Evolutionary conservation across 2,888 invertebrate species (phyloP).

Genomic region (Heteromyza rotundicornis): DNA sequence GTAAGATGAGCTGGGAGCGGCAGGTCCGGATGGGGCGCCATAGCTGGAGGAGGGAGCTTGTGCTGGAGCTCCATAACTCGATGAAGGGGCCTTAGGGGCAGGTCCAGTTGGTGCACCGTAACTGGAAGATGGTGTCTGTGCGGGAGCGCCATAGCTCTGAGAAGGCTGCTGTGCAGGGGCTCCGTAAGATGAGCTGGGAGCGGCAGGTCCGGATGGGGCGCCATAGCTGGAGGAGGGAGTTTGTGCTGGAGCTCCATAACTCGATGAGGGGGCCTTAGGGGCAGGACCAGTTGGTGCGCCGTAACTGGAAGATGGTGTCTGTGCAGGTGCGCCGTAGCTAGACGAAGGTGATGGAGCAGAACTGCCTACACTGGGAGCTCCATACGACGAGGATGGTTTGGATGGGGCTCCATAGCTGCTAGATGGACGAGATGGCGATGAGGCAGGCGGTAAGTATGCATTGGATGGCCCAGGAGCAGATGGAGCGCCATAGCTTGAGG

Average conservation of each 20-base stretch:
- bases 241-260: constrained; percentile 30
- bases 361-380: constrained; percentile 56
- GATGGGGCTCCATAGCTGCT: constrained; percentile 43
- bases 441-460: constrained; percentile 61
- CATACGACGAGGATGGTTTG: constrained; percentile 36
- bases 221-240: constrained; percentile 64
- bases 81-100: constrained; percentile 31
- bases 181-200: constrained; percentile 49
- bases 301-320: constrained; percentile 48
- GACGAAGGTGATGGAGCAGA: constrained; percentile 59
- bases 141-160: background rate
- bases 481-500: constrained; percentile 44
- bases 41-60: constrained; percentile 49
- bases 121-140: constrained; percentile 22
- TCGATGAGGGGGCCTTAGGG: constrained; percentile 31
- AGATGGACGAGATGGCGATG: constrained; percentile 52
- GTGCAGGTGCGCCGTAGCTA: constrained; percentile 53
- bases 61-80: constrained; percentile 33
- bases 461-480: constrained; percentile 57
- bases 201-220: constrained; percentile 42
- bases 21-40: constrained; percentile 29
- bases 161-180: constrained; percentile 60
- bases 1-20: constrained; percentile 39
- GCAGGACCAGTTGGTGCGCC: constrained; percentile 50
- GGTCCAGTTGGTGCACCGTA: constrained; percentile 31